A percentile compares a stretch with the other conserved stretches of the same genome.
Conservation (phyloP, 1,140 invertebrate genomes). For the Drosophila leontia region DNA sequence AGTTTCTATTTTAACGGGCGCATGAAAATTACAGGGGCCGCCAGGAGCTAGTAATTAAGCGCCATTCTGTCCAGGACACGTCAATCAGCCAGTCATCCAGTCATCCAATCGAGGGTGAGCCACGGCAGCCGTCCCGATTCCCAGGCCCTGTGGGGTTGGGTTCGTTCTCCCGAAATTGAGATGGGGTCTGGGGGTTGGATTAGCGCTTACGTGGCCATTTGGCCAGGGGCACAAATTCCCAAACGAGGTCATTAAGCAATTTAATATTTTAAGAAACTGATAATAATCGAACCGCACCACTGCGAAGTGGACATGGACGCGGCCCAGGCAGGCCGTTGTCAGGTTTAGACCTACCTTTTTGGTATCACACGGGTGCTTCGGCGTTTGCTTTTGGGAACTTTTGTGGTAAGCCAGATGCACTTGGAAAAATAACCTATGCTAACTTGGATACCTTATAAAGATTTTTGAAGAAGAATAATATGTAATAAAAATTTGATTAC, state of each 20-base stretch:
- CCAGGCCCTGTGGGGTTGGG: constrained; percentile 38
- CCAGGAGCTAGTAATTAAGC: constrained; percentile 71
- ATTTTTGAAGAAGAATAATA: too few relatives aligned
- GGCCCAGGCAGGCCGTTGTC: constrained; percentile 41
- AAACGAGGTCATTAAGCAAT: constrained; percentile 82
- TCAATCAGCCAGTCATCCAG: constrained; percentile 51
- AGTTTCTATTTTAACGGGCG: constrained; percentile 61
- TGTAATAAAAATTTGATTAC: too few relatives aligned
- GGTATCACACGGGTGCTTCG: constrained; percentile 17
- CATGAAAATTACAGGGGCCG: constrained; percentile 68
- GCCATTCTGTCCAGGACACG: constrained; percentile 60
- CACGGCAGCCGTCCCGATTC: constrained; percentile 59
- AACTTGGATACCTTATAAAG: too few relatives aligned
- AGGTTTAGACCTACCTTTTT: constrained; percentile 45
- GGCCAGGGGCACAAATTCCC: constrained; percentile 45
- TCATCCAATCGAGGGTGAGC: constrained; percentile 32
- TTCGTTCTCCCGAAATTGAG: constrained; percentile 1
- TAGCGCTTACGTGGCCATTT: constrained; percentile 72
- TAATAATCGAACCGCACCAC: constrained; percentile 74
- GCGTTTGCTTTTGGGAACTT: constrained; percentile 25
- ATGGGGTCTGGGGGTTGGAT: constrained; percentile 22
- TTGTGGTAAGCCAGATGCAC: constrained; percentile 29
- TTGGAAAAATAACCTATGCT: constrained; percentile 5
- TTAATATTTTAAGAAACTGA: constrained; percentile 82
- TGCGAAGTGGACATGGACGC: constrained; percentile 13